A percentile compares a stretch with the other conserved stretches of the same genome.
Evolutionary conservation across 1,140 invertebrate species (phyloP).

Genomic region (Liolophura sinensis): DNA sequence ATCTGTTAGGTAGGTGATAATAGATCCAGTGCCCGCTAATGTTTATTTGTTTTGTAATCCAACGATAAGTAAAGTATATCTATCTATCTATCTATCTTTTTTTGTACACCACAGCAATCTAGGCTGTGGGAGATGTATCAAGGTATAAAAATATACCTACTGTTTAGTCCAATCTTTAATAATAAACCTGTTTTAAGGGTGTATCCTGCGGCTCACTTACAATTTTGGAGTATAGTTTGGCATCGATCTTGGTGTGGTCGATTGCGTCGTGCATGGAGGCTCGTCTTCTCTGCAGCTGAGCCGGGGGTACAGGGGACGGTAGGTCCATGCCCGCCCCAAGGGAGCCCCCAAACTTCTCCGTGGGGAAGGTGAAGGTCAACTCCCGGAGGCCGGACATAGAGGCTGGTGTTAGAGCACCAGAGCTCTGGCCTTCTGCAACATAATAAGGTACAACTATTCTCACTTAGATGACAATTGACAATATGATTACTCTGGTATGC

Average conservation of each 20-base stretch:
- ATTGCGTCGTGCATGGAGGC: slow-evolving; percentile 53
- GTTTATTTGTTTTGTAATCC: no score
- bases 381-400: slow-evolving; percentile 33
- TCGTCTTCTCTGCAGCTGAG: slow-evolving; percentile 29
- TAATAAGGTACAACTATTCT: background rate
- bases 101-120: no score
- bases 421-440: slow-evolving; percentile 36
- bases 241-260: slow-evolving; percentile 45
- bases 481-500: background rate
- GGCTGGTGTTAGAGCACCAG: slow-evolving; percentile 35
- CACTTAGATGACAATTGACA: background rate
- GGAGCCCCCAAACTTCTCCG: slow-evolving; percentile 16
- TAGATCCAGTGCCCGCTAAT: no score
- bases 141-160: no score
- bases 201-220: slow-evolving; percentile 18
- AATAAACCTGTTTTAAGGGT: no score
- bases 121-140: no score
- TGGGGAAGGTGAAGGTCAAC: slow-evolving; percentile 36
- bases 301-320: slow-evolving; percentile 23
- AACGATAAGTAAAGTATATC: no score
- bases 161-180: no score
- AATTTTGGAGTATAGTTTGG: slow-evolving; percentile 44
- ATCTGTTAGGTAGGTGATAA: no score
- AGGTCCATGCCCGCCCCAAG: slow-evolving; percentile 4
- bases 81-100: no score